Base-by-base conservation (phyloP, 2,797 vertebrate species). In the Ctenopoma multispine region DNA sequence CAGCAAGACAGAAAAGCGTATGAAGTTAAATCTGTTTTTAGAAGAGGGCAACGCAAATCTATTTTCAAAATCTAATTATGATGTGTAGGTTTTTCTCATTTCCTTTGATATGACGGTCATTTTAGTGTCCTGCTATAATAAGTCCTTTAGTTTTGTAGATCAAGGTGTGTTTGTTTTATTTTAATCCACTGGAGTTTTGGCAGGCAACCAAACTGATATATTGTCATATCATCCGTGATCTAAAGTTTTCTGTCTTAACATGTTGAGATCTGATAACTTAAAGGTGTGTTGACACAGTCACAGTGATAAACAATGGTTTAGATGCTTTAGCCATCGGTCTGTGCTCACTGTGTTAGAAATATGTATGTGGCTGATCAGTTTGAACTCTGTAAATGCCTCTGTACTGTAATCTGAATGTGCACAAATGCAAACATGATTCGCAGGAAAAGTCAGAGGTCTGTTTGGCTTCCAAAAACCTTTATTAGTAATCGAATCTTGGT, bases 401-500 rank as follows among this genome's bases (percentile, higher is more conserved):
- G 1, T 43, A 23, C 21, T 54, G 29, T 55, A 21, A 31, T 71
- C 18, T 59, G 47, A 51, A 65, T 44, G 31, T 36, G n/a, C 76
- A 77, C 41, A 79, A 66, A 87, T 79, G 71, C 80, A 80, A 54
- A 63, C 48, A 46, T 18, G 63, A 76, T 61, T 66, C 24, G 7
- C 7, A 17, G 64, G 36, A 60, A 71, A 44, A 70, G 84, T 83
- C 86, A 55, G 77, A 15, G 74, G 86, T 82, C 69, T 86, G 78
- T 90, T 89, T 87, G 71, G 74, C 51, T 72, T 73, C 72, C 0
- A 13, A 72, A 81, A 77, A 72, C 53, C 40, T 63, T 60, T 72
- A 80, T 64, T 63, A 20, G 69, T 74, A 75, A 83, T 81, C 49
- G 5, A 65, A 88, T 87, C 70, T 72, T 57, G 55, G 77, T 48